Evolutionary conservation across 2,113 vertebrate genomes (phyloP).

Genomic region (Calypte anna): DNA sequence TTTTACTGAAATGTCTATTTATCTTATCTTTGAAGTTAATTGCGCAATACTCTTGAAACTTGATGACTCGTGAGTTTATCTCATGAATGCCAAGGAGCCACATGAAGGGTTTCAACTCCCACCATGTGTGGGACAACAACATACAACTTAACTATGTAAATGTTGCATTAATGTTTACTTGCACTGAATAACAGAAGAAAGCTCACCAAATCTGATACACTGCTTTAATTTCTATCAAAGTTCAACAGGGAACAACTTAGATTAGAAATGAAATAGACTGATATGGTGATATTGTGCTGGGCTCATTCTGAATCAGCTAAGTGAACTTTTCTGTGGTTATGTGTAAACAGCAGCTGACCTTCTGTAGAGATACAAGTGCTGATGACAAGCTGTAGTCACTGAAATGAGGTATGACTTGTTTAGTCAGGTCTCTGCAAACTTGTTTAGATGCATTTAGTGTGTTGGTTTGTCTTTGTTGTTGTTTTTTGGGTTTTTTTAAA

Average conservation of each 20-base stretch:
- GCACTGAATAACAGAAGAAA: background rate
- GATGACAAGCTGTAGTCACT: background rate
- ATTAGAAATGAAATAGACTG: slow-evolving; percentile 11
- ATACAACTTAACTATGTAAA: slow-evolving; percentile 7
- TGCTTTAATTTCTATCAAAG: slow-evolving; percentile 33
- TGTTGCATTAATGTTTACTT: slow-evolving; percentile 3
- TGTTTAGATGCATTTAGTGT: slow-evolving; percentile 6
- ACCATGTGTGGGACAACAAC: background rate
- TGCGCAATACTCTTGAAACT: background rate
- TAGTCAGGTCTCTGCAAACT: background rate
- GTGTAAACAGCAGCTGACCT: slow-evolving; percentile 34
- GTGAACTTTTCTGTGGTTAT: slow-evolving; percentile 27
- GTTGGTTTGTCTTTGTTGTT: too few relatives aligned
- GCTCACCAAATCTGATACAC: background rate
- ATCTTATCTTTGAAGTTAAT: slow-evolving; percentile 17
- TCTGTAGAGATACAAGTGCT: background rate
- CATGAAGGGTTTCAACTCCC: slow-evolving; percentile 8
- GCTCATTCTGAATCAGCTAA: background rate
- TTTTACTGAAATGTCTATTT: background rate
- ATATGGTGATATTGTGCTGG: background rate
- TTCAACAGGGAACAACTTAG: background rate
- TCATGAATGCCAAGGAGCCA: slow-evolving; percentile 2
- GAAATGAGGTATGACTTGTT: slow-evolving; percentile 7
- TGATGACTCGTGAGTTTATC: background rate
- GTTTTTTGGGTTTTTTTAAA: background rate